Percentiles rank a stretch among this genome's conserved stretches.
These are phyloP conservation scores for Darevskia nairensis DNA, from an alignment of 2,797 vertebrate genomes.

Conservation along the genomic window DNA sequence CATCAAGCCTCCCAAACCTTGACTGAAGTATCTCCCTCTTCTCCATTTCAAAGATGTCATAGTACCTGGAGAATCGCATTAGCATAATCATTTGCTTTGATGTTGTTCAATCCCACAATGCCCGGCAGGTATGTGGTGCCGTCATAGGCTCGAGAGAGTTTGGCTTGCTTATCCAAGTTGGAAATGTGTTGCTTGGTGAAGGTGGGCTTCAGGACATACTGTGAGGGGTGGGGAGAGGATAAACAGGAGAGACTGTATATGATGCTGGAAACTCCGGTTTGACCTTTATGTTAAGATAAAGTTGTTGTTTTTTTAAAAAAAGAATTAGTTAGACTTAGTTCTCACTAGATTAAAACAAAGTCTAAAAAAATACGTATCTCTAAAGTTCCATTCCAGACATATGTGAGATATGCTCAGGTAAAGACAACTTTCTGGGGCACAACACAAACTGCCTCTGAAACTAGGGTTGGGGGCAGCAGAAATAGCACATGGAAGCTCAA, in stretches of 20 bases:
- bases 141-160: conserved; percentile 93
- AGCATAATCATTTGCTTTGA: conserved; percentile 98
- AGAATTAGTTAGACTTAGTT: not conserved
- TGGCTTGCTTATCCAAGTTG: conserved; percentile 94
- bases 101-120: conserved; percentile 97
- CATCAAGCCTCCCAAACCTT: not conserved
- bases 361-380: not conserved
- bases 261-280: too few relatives aligned
- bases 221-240: conserved; percentile 35
- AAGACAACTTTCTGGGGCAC: not conserved
- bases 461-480: too few relatives aligned
- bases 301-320: too few relatives aligned
- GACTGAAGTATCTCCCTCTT: not conserved
- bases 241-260: fast-evolving
- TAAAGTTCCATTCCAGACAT: not conserved
- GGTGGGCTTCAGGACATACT: conserved; percentile 97
- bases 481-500: not conserved
- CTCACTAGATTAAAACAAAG: too few relatives aligned
- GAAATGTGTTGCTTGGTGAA: conserved; percentile 93
- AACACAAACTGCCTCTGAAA: not conserved
- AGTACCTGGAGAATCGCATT: conserved; percentile 94
- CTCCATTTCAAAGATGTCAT: not conserved
- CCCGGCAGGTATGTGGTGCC: conserved; percentile 96
- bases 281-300: too few relatives aligned
- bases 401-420: too few relatives aligned